Base-by-base conservation (phyloP, 2,888 invertebrate species). In the Melanophora roralis region DNA sequence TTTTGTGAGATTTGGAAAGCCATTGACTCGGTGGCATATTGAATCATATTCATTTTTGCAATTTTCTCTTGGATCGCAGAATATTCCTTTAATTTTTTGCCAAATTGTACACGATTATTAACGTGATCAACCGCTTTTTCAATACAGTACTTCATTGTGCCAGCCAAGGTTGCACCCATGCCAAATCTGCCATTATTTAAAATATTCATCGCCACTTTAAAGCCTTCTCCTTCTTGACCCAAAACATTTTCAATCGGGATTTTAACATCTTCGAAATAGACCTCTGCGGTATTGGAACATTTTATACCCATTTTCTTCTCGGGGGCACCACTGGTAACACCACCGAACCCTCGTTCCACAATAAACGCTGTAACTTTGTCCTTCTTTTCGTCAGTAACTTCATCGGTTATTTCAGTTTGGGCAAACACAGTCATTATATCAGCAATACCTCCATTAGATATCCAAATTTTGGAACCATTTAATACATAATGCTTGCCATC, bases 231-330 rank as follows among this genome's bases (percentile, higher is more conserved):
- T 84, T 96, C 94, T 80, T 94, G 94, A 82, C 98, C 98, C 32
- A 99, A 91, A 79, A 98, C 93, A 91, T 98, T 98, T 89, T 95
- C 96, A 34, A 93, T 91, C 9, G 98, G 98, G 81, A 98, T 92
- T 89, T 94, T 95, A n/a, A 95, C 95, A 91, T 98, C 96, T 88
- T 98, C 98, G 89, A 95, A 98, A 91, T 94, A 95, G 12, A 98
- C 93, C 91, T 97, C 97, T 2, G 97, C 93, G 9, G 99, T 99
- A 90, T 99, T 99, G 72, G 98, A 98, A 84, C 95, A 95, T 91
- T 97, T 98, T 89, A 99, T 99, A 82, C 99, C 99, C 98, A 99
- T 98, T 91, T 99, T 99, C 90, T 97, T 96, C 91, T 99, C 99
- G 51, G 98, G 97, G 40, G 97, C 94, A 45, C 98, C 98, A 88